phyloP scores from a whole-genome alignment of 2,888 invertebrate genomes.

The Heliconius charithonia region DNA sequence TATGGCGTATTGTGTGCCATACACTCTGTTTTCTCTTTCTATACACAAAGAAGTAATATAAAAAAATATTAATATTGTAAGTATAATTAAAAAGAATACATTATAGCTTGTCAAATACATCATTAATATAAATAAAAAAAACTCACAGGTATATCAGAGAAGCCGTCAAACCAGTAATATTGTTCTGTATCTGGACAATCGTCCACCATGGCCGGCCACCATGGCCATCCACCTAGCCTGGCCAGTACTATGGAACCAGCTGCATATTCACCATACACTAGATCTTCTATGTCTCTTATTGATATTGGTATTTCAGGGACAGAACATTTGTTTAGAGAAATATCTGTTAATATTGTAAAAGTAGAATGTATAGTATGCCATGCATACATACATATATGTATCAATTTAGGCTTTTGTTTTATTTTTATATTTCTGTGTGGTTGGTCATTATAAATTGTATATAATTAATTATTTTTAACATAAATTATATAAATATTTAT shows the following conservation, averaged over 20 bases:
- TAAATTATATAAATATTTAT: too few species aligned
- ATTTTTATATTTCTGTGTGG: too few species aligned
- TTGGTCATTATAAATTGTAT: too few species aligned
- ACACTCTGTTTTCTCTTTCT: not conserved
- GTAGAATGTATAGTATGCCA: not conserved
- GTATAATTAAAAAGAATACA: not conserved
- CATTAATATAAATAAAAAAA: not conserved
- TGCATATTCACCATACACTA: constrained; percentile 84
- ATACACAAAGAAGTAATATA: not conserved
- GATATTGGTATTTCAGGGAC: constrained; percentile 75
- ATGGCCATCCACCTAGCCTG: constrained; percentile 84
- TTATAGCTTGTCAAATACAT: not conserved
- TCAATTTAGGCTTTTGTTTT: too few species aligned
- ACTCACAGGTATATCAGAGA: constrained; percentile 80
- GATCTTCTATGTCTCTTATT: constrained; percentile 75
- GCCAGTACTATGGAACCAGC: constrained; percentile 88
- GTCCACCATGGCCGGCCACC: constrained; percentile 90
- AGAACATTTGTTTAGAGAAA: constrained; percentile 75
- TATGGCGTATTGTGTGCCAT: not conserved
- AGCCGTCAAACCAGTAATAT: constrained; percentile 84
- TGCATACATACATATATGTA: too few species aligned
- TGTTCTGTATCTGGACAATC: constrained; percentile 85
- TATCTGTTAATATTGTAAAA: constrained; percentile 62
- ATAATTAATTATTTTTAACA: too few species aligned
- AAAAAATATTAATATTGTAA: too few species aligned